Conservation (phyloP, 2,797 vertebrate species). For the Petrocephalus schoutedeni region DNA sequence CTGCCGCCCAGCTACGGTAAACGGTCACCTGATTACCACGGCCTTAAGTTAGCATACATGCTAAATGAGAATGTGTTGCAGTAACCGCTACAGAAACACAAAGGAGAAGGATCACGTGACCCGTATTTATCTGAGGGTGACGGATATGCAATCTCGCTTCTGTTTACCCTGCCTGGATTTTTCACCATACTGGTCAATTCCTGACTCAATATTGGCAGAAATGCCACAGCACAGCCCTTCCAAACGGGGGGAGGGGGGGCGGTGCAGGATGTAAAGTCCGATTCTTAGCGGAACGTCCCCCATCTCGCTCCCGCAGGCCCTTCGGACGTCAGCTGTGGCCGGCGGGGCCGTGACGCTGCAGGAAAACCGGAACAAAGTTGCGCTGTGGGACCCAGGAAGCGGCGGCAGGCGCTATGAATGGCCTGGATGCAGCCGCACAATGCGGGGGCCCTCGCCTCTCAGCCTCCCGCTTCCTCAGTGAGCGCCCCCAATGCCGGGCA, state of each 20-base stretch:
- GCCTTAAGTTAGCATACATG: too few relatives aligned
- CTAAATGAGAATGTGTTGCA: too few relatives aligned
- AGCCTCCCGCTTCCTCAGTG: conserved; percentile 57
- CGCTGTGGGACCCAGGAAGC: conserved; percentile 25
- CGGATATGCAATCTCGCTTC: not conserved
- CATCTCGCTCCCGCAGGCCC: not conserved
- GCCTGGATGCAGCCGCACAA: conserved; percentile 55
- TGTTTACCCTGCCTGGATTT: not conserved
- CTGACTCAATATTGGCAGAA: not conserved
- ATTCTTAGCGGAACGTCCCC: not conserved
- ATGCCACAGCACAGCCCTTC: not conserved
- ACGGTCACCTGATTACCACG: too few relatives aligned
- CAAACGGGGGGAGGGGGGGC: not conserved
- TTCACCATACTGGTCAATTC: not conserved
- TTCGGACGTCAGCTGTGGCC: conserved; percentile 20
- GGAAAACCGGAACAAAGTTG: conserved; percentile 33
- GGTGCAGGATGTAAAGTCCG: not conserved
- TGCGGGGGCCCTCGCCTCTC: conserved; percentile 47
- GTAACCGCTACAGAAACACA: too few relatives aligned
- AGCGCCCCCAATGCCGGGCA: conserved; percentile 59
- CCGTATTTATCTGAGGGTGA: not conserved
- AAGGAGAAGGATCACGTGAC: not conserved
- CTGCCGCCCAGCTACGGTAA: too few relatives aligned
- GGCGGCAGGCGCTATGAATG: conserved; percentile 28
- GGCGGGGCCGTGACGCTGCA: conserved; percentile 12